Evolutionary conservation across 2,888 invertebrate genomes (phyloP).

Genomic region (Stenchaetothrips biformis): DNA sequence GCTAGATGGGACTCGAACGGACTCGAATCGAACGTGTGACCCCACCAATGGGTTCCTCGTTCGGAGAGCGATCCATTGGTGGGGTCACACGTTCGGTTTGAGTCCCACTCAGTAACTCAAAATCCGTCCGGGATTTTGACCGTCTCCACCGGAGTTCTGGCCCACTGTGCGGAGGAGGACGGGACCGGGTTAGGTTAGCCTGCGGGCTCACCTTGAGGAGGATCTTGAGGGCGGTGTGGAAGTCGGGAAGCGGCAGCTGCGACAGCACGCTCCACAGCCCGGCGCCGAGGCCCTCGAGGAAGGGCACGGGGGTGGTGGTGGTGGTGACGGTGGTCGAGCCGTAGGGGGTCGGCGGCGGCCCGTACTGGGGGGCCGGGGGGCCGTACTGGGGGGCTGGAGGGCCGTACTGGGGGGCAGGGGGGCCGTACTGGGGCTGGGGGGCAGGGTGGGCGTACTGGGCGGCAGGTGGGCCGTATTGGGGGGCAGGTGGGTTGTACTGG

Average conservation of each 20-base stretch:
- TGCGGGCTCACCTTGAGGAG: background rate
- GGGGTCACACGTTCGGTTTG: no score
- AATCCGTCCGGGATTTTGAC: no score
- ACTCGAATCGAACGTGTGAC: no score
- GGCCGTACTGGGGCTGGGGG: background rate
- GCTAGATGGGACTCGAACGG: no score
- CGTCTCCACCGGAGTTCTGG: no score
- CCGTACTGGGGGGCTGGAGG: no score
- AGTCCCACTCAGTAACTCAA: no score
- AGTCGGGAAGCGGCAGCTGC: constrained; percentile 1
- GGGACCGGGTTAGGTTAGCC: no score
- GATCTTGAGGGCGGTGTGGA: constrained; percentile 12
- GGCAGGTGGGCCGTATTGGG: background rate
- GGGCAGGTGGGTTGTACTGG: background rate
- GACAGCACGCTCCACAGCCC: background rate
- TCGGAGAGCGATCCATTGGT: no score
- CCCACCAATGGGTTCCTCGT: no score
- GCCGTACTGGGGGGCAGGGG: background rate
- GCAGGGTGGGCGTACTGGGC: background rate
- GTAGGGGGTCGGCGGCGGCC: background rate
- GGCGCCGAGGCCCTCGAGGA: constrained; percentile 14
- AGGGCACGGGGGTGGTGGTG: constrained; percentile 1
- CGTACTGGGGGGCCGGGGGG: constrained; percentile 4
- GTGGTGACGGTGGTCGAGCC: background rate
- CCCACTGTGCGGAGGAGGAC: no score